phyloP scores from a whole-genome alignment of 2,888 invertebrate genomes.

The Agrypnus murinus region DNA sequence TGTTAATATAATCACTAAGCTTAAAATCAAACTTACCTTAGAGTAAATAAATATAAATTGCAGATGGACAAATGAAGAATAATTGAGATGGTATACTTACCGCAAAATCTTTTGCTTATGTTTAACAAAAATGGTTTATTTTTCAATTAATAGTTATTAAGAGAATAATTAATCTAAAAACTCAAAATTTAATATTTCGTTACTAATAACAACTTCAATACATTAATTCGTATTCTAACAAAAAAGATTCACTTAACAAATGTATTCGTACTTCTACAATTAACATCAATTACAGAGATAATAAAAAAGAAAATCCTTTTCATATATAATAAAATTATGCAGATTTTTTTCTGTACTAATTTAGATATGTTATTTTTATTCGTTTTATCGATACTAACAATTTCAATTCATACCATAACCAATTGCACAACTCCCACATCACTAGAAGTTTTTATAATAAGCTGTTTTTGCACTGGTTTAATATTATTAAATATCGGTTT shows the following conservation, averaged over 20 bases:
- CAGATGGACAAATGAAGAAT: no score
- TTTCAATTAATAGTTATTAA: no score
- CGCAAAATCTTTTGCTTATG: no score
- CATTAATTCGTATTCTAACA: constrained; percentile 26
- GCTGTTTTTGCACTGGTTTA: not conserved
- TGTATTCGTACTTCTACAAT: constrained; percentile 29
- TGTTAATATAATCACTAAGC: no score
- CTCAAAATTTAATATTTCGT: constrained; percentile 15
- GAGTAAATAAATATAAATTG: no score
- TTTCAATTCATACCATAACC: constrained; percentile 11
- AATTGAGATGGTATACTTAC: no score
- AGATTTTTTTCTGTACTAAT: constrained; percentile 4
- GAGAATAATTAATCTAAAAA: constrained; percentile 21
- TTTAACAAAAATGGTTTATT: no score
- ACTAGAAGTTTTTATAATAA: constrained; percentile 1
- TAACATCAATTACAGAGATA: constrained; percentile 35
- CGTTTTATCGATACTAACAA: constrained; percentile 18
- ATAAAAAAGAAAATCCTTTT: constrained; percentile 8
- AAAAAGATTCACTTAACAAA: constrained; percentile 31
- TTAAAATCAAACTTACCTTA: no score
- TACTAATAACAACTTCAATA: constrained; percentile 40
- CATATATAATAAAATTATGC: not conserved
- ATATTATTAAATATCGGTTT: not conserved
- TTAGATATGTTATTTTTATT: constrained; percentile 23
- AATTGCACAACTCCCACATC: constrained; percentile 43